Evolutionary conservation across 1,140 invertebrate genomes (phyloP).

Genomic region (Leptinotarsa texana): DNA sequence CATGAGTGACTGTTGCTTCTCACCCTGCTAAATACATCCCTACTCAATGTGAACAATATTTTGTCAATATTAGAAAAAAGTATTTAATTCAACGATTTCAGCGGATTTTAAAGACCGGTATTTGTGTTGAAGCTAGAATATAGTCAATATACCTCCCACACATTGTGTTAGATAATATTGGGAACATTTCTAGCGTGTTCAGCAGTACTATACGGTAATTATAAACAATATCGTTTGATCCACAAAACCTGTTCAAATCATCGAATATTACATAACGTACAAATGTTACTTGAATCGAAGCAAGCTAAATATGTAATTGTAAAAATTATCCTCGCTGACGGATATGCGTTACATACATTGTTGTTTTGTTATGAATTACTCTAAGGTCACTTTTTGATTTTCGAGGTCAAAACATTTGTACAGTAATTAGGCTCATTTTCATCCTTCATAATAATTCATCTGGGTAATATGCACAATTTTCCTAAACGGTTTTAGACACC

Average conservation of each 20-base stretch:
- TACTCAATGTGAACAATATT: too few relatives aligned
- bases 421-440: slow-evolving; percentile 12
- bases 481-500: background rate
- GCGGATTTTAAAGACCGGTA: too few relatives aligned
- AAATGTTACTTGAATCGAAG: slow-evolving; percentile 7
- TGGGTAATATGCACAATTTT: background rate
- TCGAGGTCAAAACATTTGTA: slow-evolving; percentile 17
- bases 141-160: too few relatives aligned
- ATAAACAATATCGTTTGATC: background rate
- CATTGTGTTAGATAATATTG: background rate
- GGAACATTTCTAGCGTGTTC: background rate
- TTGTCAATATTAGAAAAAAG: too few relatives aligned
- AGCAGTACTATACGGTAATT: background rate
- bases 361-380: slow-evolving; percentile 1
- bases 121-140: too few relatives aligned
- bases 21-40: too few relatives aligned
- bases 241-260: slow-evolving; percentile 12
- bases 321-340: slow-evolving; percentile 20
- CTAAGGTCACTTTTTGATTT: slow-evolving; percentile 23
- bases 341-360: slow-evolving; percentile 20
- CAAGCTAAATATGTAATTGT: slow-evolving; percentile 20
- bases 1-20: too few relatives aligned
- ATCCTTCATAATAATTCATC: slow-evolving; percentile 9
- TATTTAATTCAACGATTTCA: too few relatives aligned
- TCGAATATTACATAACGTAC: slow-evolving; percentile 1